Evolutionary conservation across 1,140 invertebrate species (phyloP).

Genomic region (Lithobius niger): DNA sequence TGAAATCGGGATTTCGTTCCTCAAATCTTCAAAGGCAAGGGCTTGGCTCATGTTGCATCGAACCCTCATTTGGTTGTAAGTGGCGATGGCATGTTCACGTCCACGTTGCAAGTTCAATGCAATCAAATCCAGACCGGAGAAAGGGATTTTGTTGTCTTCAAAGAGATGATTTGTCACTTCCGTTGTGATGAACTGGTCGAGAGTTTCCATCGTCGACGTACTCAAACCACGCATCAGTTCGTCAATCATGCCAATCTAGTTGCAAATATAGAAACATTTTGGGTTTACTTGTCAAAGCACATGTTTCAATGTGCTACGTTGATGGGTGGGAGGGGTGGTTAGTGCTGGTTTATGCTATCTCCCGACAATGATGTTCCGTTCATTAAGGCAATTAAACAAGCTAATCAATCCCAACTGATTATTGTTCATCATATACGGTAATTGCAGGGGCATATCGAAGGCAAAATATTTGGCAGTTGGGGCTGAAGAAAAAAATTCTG

Average conservation of each 20-base stretch:
- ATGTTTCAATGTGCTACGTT: no score
- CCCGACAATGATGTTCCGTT: no score
- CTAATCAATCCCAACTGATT: no score
- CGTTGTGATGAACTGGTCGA: conserved; percentile 87
- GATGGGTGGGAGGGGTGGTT: no score
- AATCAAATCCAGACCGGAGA: conserved; percentile 73
- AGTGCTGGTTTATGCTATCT: no score
- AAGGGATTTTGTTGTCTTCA: conserved; percentile 67
- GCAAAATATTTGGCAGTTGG: no score
- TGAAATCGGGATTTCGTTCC: conserved; percentile 36
- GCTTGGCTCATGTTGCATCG: conserved; percentile 44
- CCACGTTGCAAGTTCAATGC: conserved; percentile 78
- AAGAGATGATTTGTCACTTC: conserved; percentile 91
- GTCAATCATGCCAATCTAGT: conserved; percentile 51
- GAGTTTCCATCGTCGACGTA: conserved; percentile 77
- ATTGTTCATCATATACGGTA: no score
- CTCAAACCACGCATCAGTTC: conserved; percentile 75
- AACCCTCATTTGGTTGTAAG: conserved; percentile 46
- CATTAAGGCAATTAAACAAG: no score
- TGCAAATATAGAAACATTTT: not conserved
- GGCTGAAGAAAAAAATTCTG: no score
- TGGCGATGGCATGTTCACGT: conserved; percentile 45
- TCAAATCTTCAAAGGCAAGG: conserved; percentile 57
- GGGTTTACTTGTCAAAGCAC: no score
- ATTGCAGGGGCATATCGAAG: no score